Evolutionary conservation across 2,113 vertebrate genomes (phyloP).

Genomic region (Tiliqua scincoides): DNA sequence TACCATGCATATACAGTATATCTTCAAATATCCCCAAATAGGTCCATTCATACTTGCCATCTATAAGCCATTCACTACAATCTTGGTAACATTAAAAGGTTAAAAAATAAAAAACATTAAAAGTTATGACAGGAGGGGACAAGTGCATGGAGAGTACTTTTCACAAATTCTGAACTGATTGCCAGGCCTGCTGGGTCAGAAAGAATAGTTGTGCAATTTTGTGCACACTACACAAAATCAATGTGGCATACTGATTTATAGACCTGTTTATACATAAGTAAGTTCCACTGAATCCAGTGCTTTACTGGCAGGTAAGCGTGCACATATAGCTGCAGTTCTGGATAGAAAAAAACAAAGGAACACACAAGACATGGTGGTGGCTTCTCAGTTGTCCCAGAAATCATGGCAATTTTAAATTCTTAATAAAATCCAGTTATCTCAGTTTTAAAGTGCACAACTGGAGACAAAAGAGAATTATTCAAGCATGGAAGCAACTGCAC

Average conservation of each 20-base stretch:
- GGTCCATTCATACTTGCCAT: too few relatives aligned
- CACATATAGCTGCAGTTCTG: neutral
- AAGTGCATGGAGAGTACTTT: too few relatives aligned
- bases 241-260: neutral
- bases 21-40: too few relatives aligned
- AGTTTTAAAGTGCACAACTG: neutral
- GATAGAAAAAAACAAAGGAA: neutral
- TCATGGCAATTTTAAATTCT: neutral
- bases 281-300: neutral
- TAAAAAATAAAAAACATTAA: too few relatives aligned
- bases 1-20: too few relatives aligned
- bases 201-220: too few relatives aligned
- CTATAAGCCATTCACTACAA: too few relatives aligned
- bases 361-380: neutral
- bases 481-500: neutral
- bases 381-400: neutral
- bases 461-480: neutral
- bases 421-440: neutral
- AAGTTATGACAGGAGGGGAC: too few relatives aligned
- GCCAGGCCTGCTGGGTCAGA: too few relatives aligned
- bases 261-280: neutral
- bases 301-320: neutral
- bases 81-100: too few relatives aligned
- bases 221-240: too few relatives aligned
- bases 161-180: neutral